Percentiles rank a stretch among this genome's conserved stretches.
Conservation (phyloP, 1,140 invertebrate genomes). For the Drosophila ambigua region DNA sequence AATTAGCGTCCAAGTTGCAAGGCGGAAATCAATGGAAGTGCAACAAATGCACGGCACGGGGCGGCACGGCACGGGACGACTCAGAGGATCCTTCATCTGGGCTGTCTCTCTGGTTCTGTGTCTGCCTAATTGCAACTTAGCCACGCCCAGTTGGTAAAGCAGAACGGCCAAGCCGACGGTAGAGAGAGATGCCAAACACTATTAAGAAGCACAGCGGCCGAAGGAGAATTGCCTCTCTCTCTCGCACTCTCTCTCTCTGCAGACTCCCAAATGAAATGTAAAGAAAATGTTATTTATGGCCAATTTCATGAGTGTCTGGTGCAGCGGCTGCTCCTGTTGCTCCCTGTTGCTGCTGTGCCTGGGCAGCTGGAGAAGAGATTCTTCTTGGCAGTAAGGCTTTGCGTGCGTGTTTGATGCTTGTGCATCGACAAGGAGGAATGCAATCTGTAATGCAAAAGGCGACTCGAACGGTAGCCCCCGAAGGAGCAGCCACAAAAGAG, state of each 20-base stretch:
- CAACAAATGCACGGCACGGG: conserved; percentile 35
- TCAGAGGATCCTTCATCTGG: too few species aligned
- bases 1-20: conserved; percentile 67
- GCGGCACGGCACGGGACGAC: background rate
- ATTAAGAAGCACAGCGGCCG: conserved; percentile 43
- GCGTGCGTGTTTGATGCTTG: conserved; percentile 44
- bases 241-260: conserved; percentile 10
- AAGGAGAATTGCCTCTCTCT: conserved; percentile 2
- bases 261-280: conserved; percentile 77
- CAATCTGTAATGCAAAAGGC: conserved; percentile 80
- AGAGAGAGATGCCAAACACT: conserved; percentile 44
- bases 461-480: conserved; percentile 48
- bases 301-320: conserved; percentile 80
- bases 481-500: conserved; percentile 5
- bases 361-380: conserved; percentile 28
- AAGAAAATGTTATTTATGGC: conserved; percentile 83
- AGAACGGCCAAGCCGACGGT: conserved; percentile 35
- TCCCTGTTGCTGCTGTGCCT: conserved; percentile 50
- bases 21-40: conserved; percentile 56
- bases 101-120: conserved; percentile 25
- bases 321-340: conserved; percentile 37
- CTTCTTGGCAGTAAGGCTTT: conserved; percentile 1
- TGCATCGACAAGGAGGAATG: conserved; percentile 54
- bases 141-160: conserved; percentile 76
- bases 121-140: conserved; percentile 77